Percentiles rank a stretch among this genome's conserved stretches.
Evolutionary conservation across 1,140 invertebrate species (phyloP).

Genomic region (Halesus radiatus): DNA sequence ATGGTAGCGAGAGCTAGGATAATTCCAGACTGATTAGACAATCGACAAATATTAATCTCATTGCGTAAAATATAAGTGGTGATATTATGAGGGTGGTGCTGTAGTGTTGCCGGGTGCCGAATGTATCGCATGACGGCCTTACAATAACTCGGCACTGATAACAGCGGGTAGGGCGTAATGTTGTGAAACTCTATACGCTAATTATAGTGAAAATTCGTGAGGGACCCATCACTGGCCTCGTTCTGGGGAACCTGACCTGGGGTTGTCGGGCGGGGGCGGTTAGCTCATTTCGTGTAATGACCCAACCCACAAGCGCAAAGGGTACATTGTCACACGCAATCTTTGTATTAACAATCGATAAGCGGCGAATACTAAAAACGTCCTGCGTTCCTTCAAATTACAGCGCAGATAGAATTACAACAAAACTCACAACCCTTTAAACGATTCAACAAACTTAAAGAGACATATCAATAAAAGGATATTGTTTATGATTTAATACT

Average conservation of each 20-base stretch:
- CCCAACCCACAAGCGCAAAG: neutral
- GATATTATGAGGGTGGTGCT: no score
- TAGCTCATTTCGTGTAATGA: neutral
- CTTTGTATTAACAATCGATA: conserved; percentile 15
- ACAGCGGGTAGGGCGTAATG: conserved; percentile 15
- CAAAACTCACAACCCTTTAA: no score
- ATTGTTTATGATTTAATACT: no score
- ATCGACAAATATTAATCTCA: no score
- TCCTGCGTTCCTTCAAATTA: no score
- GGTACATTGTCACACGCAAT: conserved; percentile 10
- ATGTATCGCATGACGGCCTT: conserved; percentile 4
- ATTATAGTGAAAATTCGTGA: conserved; percentile 44
- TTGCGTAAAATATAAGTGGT: no score
- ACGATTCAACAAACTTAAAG: no score
- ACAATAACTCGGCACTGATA: conserved; percentile 40
- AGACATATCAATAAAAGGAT: no score
- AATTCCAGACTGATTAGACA: no score
- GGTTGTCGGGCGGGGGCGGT: neutral
- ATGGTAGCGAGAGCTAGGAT: no score
- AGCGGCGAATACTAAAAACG: no score
- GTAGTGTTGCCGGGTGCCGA: neutral
- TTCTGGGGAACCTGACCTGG: conserved; percentile 1
- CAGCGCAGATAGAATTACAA: no score
- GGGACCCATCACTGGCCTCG: conserved; percentile 24
- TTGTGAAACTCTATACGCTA: conserved; percentile 40